Evolutionary conservation across 2,888 invertebrate genomes (phyloP).

Genomic region (Caenorhabditis sp.): DNA sequence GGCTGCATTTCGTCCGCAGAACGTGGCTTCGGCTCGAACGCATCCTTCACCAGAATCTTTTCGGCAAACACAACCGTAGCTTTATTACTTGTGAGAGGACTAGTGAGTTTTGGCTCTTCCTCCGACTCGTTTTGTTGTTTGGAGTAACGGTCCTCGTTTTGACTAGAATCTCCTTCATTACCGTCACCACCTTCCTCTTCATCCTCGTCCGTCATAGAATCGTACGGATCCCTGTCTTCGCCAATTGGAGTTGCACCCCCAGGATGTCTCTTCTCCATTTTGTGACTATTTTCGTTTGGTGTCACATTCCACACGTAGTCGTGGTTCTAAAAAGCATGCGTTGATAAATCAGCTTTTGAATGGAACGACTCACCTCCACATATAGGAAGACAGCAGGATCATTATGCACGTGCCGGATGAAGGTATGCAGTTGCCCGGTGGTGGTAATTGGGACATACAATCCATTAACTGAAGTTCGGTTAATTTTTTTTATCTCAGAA

Average conservation of each 20-base stretch:
- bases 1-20: neutral
- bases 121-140: conserved; percentile 14
- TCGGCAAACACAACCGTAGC: conserved; percentile 16
- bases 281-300: conserved; percentile 37
- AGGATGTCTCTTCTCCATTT: conserved; percentile 39
- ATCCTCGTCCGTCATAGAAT: conserved; percentile 23
- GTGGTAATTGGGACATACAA: conserved; percentile 56
- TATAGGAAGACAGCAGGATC: conserved; percentile 53
- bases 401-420: conserved; percentile 47
- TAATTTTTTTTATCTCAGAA: neutral
- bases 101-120: neutral
- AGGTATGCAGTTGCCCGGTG: conserved; percentile 64
- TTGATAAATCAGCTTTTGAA: neutral
- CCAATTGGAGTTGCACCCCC: conserved; percentile 1
- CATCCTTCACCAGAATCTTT: conserved; percentile 22
- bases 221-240: conserved; percentile 1
- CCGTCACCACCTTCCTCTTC: neutral
- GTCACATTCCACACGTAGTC: conserved; percentile 64
- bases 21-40: conserved; percentile 26
- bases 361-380: conserved; percentile 41
- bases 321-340: conserved; percentile 33
- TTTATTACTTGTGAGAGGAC: neutral
- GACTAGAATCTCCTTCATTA: neutral
- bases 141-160: conserved; percentile 12
- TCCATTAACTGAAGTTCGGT: conserved; percentile 33